Percentiles rank a stretch among this genome's conserved stretches.
phyloP scores from a whole-genome alignment of 2,797 vertebrate species.

The Pogonophryne albipinna region DNA sequence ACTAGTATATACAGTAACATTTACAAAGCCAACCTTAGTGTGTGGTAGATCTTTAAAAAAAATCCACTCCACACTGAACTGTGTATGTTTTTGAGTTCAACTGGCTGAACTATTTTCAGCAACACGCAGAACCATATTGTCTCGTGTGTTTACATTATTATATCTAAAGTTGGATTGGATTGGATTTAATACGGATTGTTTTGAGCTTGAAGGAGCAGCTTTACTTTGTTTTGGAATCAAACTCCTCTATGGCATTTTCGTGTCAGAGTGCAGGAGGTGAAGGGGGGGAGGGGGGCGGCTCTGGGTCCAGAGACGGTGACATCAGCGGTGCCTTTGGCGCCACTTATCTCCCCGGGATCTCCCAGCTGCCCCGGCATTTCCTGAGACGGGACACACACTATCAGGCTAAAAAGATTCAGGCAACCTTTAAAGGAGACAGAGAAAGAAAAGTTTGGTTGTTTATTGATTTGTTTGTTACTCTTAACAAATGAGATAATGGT shows the following conservation, averaged over 20 bases:
- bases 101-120: neutral
- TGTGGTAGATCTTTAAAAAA: neutral
- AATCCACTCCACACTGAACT: neutral
- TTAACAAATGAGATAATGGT: neutral
- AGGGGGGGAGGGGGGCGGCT: conserved; percentile 26
- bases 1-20: conserved; percentile 30
- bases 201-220: conserved; percentile 25
- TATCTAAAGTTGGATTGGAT: too few species aligned
- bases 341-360: conserved; percentile 85
- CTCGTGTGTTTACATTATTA: too few species aligned
- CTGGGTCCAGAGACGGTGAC: conserved; percentile 60
- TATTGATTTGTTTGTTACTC: neutral
- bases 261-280: conserved; percentile 21
- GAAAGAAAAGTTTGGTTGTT: neutral
- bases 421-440: conserved; percentile 17
- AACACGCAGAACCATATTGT: neutral
- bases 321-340: conserved; percentile 77
- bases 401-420: conserved; percentile 22
- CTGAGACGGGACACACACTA: conserved; percentile 62
- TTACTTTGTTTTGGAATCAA: conserved; percentile 50
- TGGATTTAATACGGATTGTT: conserved; percentile 4
- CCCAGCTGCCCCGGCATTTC: conserved; percentile 82
- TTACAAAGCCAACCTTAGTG: conserved; percentile 19
- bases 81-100: neutral
- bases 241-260: conserved; percentile 49